A percentile compares a stretch with the other conserved stretches of the same genome.
Conservation (phyloP, 2,113 vertebrate species). For the Isichthys henryi region DNA sequence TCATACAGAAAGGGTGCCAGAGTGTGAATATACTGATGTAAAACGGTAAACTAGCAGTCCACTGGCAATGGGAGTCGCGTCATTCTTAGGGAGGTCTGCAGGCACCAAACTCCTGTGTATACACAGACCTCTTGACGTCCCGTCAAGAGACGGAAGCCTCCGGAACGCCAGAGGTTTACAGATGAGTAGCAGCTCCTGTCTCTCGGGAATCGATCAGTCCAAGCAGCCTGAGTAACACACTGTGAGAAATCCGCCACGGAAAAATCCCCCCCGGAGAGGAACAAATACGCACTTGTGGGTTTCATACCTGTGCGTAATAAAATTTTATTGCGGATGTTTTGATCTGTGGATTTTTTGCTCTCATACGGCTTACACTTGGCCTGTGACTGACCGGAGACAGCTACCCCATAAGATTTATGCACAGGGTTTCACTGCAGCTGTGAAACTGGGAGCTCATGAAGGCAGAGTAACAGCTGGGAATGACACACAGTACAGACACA, state of each 20-base stretch:
- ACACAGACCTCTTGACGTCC: neutral
- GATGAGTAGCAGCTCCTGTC: neutral
- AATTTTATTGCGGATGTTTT: neutral
- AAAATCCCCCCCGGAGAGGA: neutral
- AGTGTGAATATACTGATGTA: slow-evolving; percentile 28
- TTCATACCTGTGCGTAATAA: neutral
- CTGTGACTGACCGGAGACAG: neutral
- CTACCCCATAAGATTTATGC: neutral
- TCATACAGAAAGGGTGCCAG: neutral
- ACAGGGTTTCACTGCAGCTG: neutral
- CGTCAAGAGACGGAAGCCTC: neutral
- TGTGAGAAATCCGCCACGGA: neutral
- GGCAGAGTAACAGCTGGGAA: neutral
- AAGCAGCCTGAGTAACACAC: neutral
- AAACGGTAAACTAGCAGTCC: slow-evolving; percentile 43
- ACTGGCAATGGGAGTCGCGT: slow-evolving; percentile 44
- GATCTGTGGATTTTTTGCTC: neutral
- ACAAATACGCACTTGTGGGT: neutral
- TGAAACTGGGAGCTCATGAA: neutral
- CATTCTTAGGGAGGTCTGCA: neutral
- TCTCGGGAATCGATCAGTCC: neutral
- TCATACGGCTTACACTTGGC: neutral
- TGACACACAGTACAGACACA: neutral
- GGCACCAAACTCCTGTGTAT: neutral
- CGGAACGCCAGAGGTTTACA: neutral